phyloP scores from a whole-genome alignment of 1,140 invertebrate genomes.

The Aphis gossypii region DNA sequence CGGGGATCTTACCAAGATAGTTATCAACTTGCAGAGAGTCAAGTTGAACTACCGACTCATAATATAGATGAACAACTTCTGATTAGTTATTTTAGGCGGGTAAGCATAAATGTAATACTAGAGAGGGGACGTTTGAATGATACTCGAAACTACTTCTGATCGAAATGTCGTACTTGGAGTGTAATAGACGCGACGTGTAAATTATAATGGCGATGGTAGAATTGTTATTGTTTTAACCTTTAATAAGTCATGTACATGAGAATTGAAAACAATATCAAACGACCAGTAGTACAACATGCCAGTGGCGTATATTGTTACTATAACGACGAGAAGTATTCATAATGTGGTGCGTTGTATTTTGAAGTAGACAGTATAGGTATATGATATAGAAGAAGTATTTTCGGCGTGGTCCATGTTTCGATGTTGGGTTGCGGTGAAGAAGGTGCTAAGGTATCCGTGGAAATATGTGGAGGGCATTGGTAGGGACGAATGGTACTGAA shows the following conservation, averaged over 20 bases:
- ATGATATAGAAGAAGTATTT: background rate
- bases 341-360: background rate
- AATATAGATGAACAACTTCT: background rate
- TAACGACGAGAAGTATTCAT: background rate
- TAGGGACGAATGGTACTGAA: background rate
- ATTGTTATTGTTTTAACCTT: conserved; percentile 3
- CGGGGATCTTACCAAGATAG: background rate
- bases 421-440: background rate
- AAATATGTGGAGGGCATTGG: background rate
- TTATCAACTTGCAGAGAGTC: background rate
- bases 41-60: background rate
- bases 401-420: background rate
- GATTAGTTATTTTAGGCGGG: background rate
- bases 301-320: background rate
- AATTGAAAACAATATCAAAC: background rate
- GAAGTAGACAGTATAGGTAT: background rate
- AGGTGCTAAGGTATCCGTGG: background rate
- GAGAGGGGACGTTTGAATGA: background rate
- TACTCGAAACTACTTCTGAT: background rate
- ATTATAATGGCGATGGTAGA: background rate
- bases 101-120: background rate
- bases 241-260: background rate
- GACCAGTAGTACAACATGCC: background rate
- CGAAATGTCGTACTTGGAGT: background rate
- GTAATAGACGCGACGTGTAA: background rate